Base-by-base conservation (phyloP, 2,797 vertebrate species). In the Chloroceryle inda region DNA sequence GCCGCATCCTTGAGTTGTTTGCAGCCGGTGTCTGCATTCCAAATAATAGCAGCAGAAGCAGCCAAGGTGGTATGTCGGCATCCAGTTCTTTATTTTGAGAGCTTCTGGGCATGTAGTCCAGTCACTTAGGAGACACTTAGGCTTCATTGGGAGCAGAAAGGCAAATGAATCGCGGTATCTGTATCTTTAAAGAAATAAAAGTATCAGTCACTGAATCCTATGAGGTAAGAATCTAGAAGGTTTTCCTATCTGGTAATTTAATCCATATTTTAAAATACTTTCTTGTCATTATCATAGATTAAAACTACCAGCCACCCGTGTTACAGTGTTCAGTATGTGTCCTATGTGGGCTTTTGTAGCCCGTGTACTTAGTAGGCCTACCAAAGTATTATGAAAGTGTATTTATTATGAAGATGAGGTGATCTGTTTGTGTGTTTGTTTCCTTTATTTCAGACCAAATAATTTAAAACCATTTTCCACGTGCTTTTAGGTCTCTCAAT, bases 81-180 rank as follows among this genome's bases (percentile, higher is more conserved):
- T 89, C 55, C 49, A 64, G 49, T 21, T 44, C 76, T 92, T 94
- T 78, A 69, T 93, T 96, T 91, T 85, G 76, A 85, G 78, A 50
- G 35, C 49, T 21, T 77, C 40, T 73, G 67, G 33, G 37, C 72
- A 53, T 82, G 93, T 93, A 73, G 63, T 92, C 18, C 71, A 94
- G 80, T 73, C 56, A 47, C 23, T 31, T 63, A 59, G 71, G 83
- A 38, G 38, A 3, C 50, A 26, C n/a, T n/a, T n/a, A 23, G 23
- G 47, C 47, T 49, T 26, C 47, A 49, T 31, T 52, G 29, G 31
- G 21, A 87, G 16, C 40, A 52, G 37, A 74, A 92, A 87, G 52
- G 47, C 59, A 92, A 87, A 95, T 85, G n/a, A 93, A 69, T 73
- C 0, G 0, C 66, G 62, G 59, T 53, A 81, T 45, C 55, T 69